Conservation (phyloP, 1,140 invertebrate genomes). For the Drosophila sturtevanti region DNA sequence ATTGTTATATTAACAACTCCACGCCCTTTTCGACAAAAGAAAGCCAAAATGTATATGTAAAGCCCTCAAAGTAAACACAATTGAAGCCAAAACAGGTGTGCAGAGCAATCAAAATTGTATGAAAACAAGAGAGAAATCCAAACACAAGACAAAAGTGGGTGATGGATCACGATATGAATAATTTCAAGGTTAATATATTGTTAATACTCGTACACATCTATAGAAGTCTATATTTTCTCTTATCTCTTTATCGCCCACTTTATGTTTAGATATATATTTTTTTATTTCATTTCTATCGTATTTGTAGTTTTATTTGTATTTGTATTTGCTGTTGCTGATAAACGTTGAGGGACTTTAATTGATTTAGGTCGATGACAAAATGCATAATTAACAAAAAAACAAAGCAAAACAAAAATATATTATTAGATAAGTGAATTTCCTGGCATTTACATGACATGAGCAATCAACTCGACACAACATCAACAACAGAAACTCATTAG, state of each 20-base stretch:
- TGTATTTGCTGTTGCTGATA: constrained; percentile 22
- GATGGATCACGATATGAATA: neutral
- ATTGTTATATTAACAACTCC: neutral
- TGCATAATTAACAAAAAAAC: constrained; percentile 40
- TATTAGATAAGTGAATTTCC: constrained; percentile 40
- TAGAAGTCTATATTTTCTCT: neutral
- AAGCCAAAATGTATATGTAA: neutral
- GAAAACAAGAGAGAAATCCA: neutral
- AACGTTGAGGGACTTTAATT: constrained; percentile 37
- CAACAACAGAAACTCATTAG: neutral
- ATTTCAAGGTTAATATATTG: constrained; percentile 39
- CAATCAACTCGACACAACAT: neutral
- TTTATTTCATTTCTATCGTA: too few species aligned
- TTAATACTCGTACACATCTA: too few species aligned
- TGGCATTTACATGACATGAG: constrained; percentile 38
- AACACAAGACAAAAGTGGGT: neutral
- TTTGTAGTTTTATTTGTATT: constrained; percentile 27
- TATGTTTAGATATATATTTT: constrained; percentile 34
- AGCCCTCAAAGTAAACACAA: neutral
- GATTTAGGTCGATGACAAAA: constrained; percentile 27
- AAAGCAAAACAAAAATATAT: constrained; percentile 13
- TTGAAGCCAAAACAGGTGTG: neutral
- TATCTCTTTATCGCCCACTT: constrained; percentile 7
- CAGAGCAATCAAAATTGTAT: neutral
- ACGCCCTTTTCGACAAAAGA: neutral